Evolutionary conservation across 1,140 invertebrate species (phyloP), one percentile per base, ranked within the genome.

Genomic region (Lasioglossum baleicum): DNA sequence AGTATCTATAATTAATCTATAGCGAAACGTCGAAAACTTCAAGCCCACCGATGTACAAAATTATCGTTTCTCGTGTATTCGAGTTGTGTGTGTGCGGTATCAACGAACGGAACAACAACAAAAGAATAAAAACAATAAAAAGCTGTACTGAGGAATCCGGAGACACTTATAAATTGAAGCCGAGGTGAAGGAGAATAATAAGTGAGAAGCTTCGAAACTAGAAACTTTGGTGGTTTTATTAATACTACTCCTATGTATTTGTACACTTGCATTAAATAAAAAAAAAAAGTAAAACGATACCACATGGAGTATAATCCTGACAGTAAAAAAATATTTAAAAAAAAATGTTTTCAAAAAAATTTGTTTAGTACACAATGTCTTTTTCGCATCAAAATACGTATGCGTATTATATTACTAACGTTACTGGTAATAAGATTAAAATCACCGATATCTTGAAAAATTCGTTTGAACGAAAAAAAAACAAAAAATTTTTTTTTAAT

Each of bases 181-280:
- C 13, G 17, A 70, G 56, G 31, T 53, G 17, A 63, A 77, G 75
- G 31, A 71, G 31, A 58, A 63, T 63, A 70, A 77, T 51, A 15
- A 71, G 10, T 53, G 53, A 48, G 70, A 70, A 51, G 42, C 60
- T 63, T 44, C 2, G 63, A 51, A 77, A 70, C 20, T 70, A 48
- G n/a, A 70, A 26, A 61, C 31, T 40, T 51, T 61, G 44, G 3
- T 35, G 8, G 42, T 61, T 77, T 70, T 77, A 77, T 77, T 77
- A 51, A 77, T 10, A 51, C 56, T 26, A 63, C 48, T 76, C 22
- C 4, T 40, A 31, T 10, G 40, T 67, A 15, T 63, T 40, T 51
- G 3, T 77, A 71, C 26, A 53, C 56, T 22, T 31, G 1, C 66
- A n/a, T 20, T n/a, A 66, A 15, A 26, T 61, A 13, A 20, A 35